Base-by-base conservation (phyloP, 2,888 invertebrate genomes). In the Idaea aversata region DNA sequence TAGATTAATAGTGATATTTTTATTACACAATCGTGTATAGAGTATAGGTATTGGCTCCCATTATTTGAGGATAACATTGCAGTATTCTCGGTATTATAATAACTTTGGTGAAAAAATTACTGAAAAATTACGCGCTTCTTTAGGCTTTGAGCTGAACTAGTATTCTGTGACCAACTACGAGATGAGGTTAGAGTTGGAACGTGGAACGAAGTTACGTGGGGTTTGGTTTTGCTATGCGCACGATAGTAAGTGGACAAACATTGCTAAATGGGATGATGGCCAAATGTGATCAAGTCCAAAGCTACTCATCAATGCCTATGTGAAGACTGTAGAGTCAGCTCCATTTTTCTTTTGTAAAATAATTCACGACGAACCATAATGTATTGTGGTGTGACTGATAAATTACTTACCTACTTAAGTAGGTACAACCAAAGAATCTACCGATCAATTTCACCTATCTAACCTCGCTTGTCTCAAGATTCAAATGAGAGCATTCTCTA, bases 401-500 rank as follows among this genome's bases (percentile, higher is more conserved):
- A 47, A 47, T 47, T 15, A 63, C 58, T 34, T 25, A 63, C 58
- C 15, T 25, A 25, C 25, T 25, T 25, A 25, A 25, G 25, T 25
- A 25, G 25, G 4, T 58, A 58, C 57, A 34, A 34, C 34, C 59
- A 59, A 59, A 59, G 59, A 59, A 59, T 59, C 59, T 34, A 59
- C 59, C 59, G 59, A 59, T 59, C 59, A 34, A 34, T 59, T 62
- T 65, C 66, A 60, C 66, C 62, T 63, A 61, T 59, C 62, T 59
- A 63, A 63, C 63, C 34, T 67, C 63, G 38, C 65, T 64, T 34
- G 60, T 60, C 61, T 65, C 60, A 58, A 61, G 38, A 57, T 58
- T 59, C 58, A 61, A 65, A 65, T 60, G 57, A 65, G 63, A 65
- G 63, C 61, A 61, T 65, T 65, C 63, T 69, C 65, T 63, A 63